Evolutionary conservation across 2,797 vertebrate species (phyloP).

Genomic region (Brachymystax lenok): DNA sequence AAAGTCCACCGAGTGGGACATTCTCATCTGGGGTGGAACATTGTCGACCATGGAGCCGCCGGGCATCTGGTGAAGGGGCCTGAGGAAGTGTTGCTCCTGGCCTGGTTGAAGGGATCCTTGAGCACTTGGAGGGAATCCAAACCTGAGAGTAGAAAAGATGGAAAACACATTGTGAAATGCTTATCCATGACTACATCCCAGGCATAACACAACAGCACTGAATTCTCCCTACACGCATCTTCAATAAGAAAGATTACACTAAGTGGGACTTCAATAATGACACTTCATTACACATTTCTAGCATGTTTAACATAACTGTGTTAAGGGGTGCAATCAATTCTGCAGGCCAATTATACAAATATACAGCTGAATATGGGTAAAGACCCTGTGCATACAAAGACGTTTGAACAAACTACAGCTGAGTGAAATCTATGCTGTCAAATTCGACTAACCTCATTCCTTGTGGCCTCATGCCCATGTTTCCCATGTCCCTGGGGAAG

Average conservation of each 20-base stretch:
- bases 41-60: slow-evolving; percentile 64
- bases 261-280: neutral
- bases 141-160: slow-evolving; percentile 64
- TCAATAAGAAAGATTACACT: neutral
- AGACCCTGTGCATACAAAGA: neutral
- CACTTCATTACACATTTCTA: neutral
- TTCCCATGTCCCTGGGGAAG: slow-evolving; percentile 69
- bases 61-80: slow-evolving; percentile 71
- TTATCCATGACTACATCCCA: neutral
- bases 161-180: neutral
- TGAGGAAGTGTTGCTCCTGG: slow-evolving; percentile 83
- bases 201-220: neutral
- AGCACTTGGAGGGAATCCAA: slow-evolving; percentile 76
- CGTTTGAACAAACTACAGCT: neutral
- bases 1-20: slow-evolving; percentile 79
- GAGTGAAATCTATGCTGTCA: neutral
- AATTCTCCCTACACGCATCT: neutral
- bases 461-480: slow-evolving; percentile 75
- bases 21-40: slow-evolving; percentile 80
- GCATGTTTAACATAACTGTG: neutral
- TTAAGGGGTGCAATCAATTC: neutral
- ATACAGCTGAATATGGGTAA: too few relatives aligned
- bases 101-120: slow-evolving; percentile 63
- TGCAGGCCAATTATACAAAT: neutral
- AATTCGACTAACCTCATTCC: slow-evolving; percentile 77